Evolutionary conservation across 1,140 invertebrate genomes (phyloP), one percentile per base, ranked within the genome.

Genomic region (Nymphalis io): DNA sequence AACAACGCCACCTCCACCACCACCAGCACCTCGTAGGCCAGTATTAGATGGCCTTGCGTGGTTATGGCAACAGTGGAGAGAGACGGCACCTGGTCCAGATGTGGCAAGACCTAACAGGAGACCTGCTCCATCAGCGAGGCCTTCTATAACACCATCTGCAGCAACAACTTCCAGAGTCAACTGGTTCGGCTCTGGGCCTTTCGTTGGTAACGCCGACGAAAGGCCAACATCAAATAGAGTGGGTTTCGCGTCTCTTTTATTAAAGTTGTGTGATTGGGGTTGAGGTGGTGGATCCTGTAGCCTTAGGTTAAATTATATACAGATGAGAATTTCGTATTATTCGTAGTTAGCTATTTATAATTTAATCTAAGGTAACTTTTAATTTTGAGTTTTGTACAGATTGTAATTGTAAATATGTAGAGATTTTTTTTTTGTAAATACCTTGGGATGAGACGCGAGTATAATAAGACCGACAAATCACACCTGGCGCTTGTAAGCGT

Each of bases 11-110:
- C 80, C 86, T 11, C 85, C 84, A 16, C 84, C 85, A 38, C 86
- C 87, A 1, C 86, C 89, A 27, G 83, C 90, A 38, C 87, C 83
- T 8, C 62, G 89, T 16, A 81, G 92, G 60, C 92, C 92, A 0
- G 85, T 93, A 51, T 65, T 93, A 59, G 92, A 92, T 57, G 92
- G 92, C 3, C 70, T 93, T 18, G 85, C 89, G 18, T 93, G 92
- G 92, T 81, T 93, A 3, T 92, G 92, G 92, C 89, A 91, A 75
- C 90, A 92, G 62, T 93, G 92, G 92, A 85, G 92, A 58, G 88
- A 92, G 59, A 92, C 91, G 10, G 90, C 76, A 3, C 85, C 89
- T 20, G 85, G 84, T 0, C 69, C 84, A 21, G 79, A 71, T 12
- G 70, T 64, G 1, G 57, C 79, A 6, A 80, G 81, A 57, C 80